Base-by-base conservation (phyloP, 2,797 vertebrate genomes). In the Mareca strepera region DNA sequence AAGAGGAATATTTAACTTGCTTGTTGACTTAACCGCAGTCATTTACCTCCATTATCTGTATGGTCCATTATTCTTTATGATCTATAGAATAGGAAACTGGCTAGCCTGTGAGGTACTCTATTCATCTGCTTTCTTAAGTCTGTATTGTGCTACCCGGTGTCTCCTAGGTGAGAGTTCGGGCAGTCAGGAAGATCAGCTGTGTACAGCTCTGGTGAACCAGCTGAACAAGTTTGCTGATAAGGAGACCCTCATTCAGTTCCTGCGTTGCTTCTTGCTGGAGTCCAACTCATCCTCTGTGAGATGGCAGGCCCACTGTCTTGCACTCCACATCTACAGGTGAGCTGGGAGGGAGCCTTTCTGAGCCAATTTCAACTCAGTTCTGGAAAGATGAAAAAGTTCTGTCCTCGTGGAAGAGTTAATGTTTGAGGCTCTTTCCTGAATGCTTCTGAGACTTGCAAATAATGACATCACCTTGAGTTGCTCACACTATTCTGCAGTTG, bases 221-320 rank as follows among this genome's bases (percentile, higher is more conserved):
- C 98, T 99, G 41, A 99, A 99, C 98, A 99, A 99, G 92, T 99
- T 99, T 97, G 99, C 99, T 9, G 99, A 99, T 97, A 99, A 99
- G 92, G 99, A 99, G 97, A 99, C 99, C 12, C 98, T 99, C 73
- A 99, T 99, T 88, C 99, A 99, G 95, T 99, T 99, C 96, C 97
- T 99, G 69, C 99, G 99, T 78, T 99, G 99, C 97, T 99, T 99
- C 98, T 96, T 99, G 88, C 97, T 99, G 73, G 99, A 99, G 95
- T 99, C 99, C 66, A 99, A 99, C 96, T 99, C 99, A 1, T 99
- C 99, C 25, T 98, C 99, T 0, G 99, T 99, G 88, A 99, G 99
- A 90, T 99, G 99, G 99, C 99, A 99, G 97, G 99, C 99, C 31
- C 99, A 99, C 96, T 99, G 99, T 97, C 97, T 99, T 66, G 98